Conservation (phyloP, 2,797 vertebrate species). For the Hippocampus kuda region DNA sequence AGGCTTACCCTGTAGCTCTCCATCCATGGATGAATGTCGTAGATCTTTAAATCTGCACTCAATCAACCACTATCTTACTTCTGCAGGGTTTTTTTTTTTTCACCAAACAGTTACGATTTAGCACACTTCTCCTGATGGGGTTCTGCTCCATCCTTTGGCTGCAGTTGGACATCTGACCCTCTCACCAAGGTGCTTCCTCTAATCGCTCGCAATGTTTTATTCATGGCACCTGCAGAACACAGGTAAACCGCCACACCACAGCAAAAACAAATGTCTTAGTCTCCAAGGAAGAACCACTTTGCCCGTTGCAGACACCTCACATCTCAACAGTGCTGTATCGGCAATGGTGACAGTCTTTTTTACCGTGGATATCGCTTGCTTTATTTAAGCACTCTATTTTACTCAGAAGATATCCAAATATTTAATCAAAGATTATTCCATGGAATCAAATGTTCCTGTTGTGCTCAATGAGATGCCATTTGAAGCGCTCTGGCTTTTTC, state of each 20-base stretch:
- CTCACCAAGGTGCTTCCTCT: constrained; percentile 46
- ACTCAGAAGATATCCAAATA: background rate
- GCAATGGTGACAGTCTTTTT: constrained; percentile 22
- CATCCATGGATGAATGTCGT: constrained; percentile 50
- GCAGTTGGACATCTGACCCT: constrained; percentile 51
- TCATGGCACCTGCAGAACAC: constrained; percentile 49
- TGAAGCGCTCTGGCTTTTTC: background rate
- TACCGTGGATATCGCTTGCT: background rate
- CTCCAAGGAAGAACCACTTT: constrained; percentile 41
- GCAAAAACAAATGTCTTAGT: constrained; percentile 48
- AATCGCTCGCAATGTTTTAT: constrained; percentile 53
- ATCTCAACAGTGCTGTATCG: constrained; percentile 13
- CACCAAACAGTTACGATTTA: constrained; percentile 48
- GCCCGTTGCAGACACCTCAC: constrained; percentile 7
- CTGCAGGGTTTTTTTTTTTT: constrained; percentile 47
- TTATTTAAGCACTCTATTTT: background rate
- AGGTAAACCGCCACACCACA: constrained; percentile 36
- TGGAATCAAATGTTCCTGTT: background rate
- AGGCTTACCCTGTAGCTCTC: constrained; percentile 37
- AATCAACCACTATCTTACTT: constrained; percentile 43
- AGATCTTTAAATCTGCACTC: constrained; percentile 48
- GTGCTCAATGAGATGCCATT: background rate
- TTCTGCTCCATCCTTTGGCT: constrained; percentile 33
- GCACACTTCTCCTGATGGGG: constrained; percentile 44
- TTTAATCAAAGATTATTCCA: background rate